phyloP scores from a whole-genome alignment of 2,797 vertebrate genomes.

The Platyrinchus mystaceus region DNA sequence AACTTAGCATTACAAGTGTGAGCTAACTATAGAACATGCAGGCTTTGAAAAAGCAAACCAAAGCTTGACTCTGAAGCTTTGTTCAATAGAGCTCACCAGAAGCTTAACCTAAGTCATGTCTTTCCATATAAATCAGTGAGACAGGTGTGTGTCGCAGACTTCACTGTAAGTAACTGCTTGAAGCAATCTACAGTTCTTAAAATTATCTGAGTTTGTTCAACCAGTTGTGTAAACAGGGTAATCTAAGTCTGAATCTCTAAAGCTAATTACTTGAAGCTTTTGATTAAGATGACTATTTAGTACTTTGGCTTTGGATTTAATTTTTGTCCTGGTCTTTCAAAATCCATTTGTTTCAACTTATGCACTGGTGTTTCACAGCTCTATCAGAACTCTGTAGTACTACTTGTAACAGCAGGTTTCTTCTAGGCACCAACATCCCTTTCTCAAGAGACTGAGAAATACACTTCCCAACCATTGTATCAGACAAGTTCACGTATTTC shows the following conservation, averaged over 20 bases:
- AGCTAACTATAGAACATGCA: fast-evolving
- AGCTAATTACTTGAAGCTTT: neutral
- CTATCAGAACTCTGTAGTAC: neutral
- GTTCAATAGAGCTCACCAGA: neutral
- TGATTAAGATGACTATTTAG: neutral
- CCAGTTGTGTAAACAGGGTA: neutral
- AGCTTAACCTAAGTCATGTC: neutral
- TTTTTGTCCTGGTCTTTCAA: neutral
- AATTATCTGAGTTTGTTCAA: neutral
- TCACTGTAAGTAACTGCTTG: neutral
- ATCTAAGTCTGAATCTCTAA: neutral
- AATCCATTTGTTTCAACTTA: neutral
- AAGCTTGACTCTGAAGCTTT: neutral
- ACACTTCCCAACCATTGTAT: conserved; percentile 47
- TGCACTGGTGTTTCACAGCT: neutral
- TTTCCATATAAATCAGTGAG: neutral
- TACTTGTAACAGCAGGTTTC: neutral
- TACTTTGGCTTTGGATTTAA: neutral
- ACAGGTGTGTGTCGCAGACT: neutral
- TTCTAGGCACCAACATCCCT: conserved; percentile 26
- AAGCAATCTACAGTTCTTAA: neutral
- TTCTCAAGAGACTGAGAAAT: conserved; percentile 59
- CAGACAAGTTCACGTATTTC: conserved; percentile 30
- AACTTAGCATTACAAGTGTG: neutral
- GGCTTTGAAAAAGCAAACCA: neutral